These are phyloP conservation scores for Ammodytes marinus DNA, from an alignment of 2,113 vertebrate genomes.

Conservation along the genomic window DNA sequence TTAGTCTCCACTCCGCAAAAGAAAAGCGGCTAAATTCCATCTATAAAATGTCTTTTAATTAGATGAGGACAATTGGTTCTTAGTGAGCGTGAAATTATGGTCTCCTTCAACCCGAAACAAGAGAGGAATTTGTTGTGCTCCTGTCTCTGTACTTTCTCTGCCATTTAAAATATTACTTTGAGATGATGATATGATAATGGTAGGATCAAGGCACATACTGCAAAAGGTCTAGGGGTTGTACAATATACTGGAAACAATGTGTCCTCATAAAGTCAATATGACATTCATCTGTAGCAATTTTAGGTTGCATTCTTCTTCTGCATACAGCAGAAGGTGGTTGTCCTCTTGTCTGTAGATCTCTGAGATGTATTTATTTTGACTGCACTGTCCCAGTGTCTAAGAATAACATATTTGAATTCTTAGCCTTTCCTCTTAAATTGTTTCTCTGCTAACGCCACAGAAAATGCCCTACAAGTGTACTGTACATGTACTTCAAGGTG, in stretches of 20 bases:
- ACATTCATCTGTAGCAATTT: slow-evolving; percentile 12
- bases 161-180: not conserved
- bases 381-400: not conserved
- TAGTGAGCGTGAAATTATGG: not conserved
- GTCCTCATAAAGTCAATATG: slow-evolving; percentile 11
- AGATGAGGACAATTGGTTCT: slow-evolving; percentile 8
- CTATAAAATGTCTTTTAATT: slow-evolving; percentile 29
- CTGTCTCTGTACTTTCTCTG: not conserved
- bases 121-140: not conserved
- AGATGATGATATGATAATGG: not conserved
- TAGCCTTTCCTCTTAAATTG: slow-evolving; percentile 49
- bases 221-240: not conserved
- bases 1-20: not conserved
- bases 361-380: slow-evolving; percentile 60
- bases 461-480: slow-evolving; percentile 40
- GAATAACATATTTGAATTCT: slow-evolving; percentile 43
- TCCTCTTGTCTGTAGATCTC: slow-evolving; percentile 15
- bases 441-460: slow-evolving; percentile 38
- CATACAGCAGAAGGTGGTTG: slow-evolving; percentile 15
- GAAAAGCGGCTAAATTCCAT: not conserved
- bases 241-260: not conserved
- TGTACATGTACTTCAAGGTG: slow-evolving; percentile 36
- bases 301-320: slow-evolving; percentile 20
- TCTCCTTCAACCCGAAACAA: not conserved
- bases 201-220: not conserved